A percentile compares a stretch with the other conserved stretches of the same genome.
These are phyloP conservation scores for Diploptera punctata DNA, from an alignment of 2,888 invertebrate species.

Conservation along the genomic window DNA sequence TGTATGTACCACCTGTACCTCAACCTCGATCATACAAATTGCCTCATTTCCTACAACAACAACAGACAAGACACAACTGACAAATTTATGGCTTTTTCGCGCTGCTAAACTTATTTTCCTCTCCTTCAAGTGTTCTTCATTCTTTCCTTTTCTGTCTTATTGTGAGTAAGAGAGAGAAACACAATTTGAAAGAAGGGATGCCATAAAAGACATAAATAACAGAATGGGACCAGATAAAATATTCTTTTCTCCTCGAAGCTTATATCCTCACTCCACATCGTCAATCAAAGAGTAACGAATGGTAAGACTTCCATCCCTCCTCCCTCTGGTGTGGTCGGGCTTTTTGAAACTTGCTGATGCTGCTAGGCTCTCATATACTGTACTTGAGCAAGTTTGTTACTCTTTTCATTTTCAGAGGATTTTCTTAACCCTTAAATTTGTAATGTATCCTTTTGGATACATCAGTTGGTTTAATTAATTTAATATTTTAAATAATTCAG, in stretches of 20 bases:
- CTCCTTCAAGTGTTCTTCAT: conserved; percentile 23
- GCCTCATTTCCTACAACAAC: conserved; percentile 42
- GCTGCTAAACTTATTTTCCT: conserved; percentile 39
- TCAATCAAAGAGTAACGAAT: conserved; percentile 43
- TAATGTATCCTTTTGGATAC: too few species aligned
- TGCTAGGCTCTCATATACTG: too few species aligned
- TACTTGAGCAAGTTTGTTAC: too few species aligned
- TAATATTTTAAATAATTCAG: too few species aligned
- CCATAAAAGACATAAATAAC: conserved; percentile 43
- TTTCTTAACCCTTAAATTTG: too few species aligned
- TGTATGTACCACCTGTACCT: conserved; percentile 32
- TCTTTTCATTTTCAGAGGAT: too few species aligned
- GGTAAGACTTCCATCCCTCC: conserved; percentile 18
- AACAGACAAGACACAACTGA: conserved; percentile 35
- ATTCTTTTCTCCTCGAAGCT: conserved; percentile 42
- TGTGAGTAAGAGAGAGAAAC: conserved; percentile 16
- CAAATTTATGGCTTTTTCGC: conserved; percentile 43
- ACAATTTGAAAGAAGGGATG: conserved; percentile 32
- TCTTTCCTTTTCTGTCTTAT: conserved; percentile 16
- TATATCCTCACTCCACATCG: conserved; percentile 40
- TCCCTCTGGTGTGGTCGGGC: conserved; percentile 15
- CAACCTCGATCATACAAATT: conserved; percentile 43
- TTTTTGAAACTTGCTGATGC: background rate
- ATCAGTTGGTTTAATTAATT: too few species aligned
- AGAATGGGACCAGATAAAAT: conserved; percentile 42